Percentiles rank a stretch among this genome's conserved stretches.
Conservation (phyloP, 1,140 invertebrate genomes). For the Drosophila sp. region DNA sequence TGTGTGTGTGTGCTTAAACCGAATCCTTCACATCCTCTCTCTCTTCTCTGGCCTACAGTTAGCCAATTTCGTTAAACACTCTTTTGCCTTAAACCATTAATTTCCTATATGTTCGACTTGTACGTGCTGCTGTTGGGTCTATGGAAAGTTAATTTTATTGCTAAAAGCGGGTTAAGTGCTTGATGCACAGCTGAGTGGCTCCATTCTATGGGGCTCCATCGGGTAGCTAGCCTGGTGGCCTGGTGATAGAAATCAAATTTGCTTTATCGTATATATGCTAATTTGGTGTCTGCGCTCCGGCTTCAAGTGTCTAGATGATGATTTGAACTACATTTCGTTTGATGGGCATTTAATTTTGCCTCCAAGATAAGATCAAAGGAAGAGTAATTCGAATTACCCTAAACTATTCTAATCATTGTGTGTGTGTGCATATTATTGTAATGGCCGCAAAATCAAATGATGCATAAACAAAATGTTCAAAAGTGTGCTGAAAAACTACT, state of each 20-base stretch:
- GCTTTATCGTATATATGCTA: conserved; percentile 81
- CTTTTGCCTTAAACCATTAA: conserved; percentile 83
- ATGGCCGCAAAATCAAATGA: conserved; percentile 78
- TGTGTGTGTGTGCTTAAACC: conserved; percentile 18
- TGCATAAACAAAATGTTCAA: conserved; percentile 65
- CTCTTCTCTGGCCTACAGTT: conserved; percentile 21
- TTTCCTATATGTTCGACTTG: conserved; percentile 77
- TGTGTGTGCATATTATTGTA: conserved; percentile 28
- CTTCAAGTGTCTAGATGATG: conserved; percentile 14
- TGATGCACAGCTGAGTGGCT: conserved; percentile 68
- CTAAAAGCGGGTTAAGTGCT: conserved; percentile 82
- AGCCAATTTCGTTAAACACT: conserved; percentile 77
- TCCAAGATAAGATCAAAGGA: too few relatives aligned
- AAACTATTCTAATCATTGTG: too few relatives aligned
- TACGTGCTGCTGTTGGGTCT: conserved; percentile 60
- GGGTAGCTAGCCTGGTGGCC: background rate
- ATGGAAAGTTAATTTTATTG: conserved; percentile 82
- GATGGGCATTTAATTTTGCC: conserved; percentile 67
- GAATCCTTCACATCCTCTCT: background rate
- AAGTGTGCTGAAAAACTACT: conserved; percentile 44
- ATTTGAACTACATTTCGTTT: conserved; percentile 45
- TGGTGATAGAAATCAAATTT: conserved; percentile 80
- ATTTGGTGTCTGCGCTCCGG: conserved; percentile 63
- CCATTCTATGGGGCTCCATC: conserved; percentile 37
- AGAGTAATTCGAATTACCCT: too few relatives aligned